These are phyloP conservation scores for Atherinomorus stipes DNA, from an alignment of 2,113 vertebrate genomes.

Conservation along the genomic window DNA sequence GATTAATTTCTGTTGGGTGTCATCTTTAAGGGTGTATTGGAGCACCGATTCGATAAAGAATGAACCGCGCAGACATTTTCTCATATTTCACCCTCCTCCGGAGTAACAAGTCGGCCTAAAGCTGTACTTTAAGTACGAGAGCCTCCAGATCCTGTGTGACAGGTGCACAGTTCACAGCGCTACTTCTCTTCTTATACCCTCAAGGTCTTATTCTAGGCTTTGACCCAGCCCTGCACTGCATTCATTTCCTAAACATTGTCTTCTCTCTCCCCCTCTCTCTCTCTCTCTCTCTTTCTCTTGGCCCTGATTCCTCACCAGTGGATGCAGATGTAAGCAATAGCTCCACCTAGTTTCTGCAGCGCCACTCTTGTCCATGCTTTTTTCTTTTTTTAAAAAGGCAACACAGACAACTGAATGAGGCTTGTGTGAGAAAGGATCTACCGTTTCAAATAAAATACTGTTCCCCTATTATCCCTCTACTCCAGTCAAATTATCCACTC, in stretches of 20 bases:
- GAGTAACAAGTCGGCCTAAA: slow-evolving; percentile 57
- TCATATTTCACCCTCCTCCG: slow-evolving; percentile 32
- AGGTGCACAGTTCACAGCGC: slow-evolving; percentile 63
- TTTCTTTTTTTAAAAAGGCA: slow-evolving; percentile 42
- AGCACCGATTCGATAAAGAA: slow-evolving; percentile 61
- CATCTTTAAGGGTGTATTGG: slow-evolving; percentile 72
- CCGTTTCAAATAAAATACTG: slow-evolving; percentile 70
- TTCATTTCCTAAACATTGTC: slow-evolving; percentile 73
- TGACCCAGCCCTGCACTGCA: slow-evolving; percentile 65
- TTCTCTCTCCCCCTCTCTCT: slow-evolving; percentile 44
- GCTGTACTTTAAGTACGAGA: slow-evolving; percentile 54
- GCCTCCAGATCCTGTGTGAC: slow-evolving; percentile 58
- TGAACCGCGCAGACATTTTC: slow-evolving; percentile 47
- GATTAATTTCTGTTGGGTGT: slow-evolving; percentile 82
- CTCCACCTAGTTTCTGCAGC: slow-evolving; percentile 76
- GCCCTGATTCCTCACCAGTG: slow-evolving; percentile 38
- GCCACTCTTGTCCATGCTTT: slow-evolving; percentile 31
- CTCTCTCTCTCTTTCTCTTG: slow-evolving; percentile 46
- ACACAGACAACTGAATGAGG: slow-evolving; percentile 52
- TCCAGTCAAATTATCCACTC: slow-evolving; percentile 76
- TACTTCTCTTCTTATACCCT: slow-evolving; percentile 43
- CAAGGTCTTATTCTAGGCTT: slow-evolving; percentile 50
- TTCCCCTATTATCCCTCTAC: slow-evolving; percentile 65
- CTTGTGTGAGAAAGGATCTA: slow-evolving; percentile 51
- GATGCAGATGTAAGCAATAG: slow-evolving; percentile 72